Conservation (phyloP, 2,888 invertebrate genomes). For the Chymomyza amoena region DNA sequence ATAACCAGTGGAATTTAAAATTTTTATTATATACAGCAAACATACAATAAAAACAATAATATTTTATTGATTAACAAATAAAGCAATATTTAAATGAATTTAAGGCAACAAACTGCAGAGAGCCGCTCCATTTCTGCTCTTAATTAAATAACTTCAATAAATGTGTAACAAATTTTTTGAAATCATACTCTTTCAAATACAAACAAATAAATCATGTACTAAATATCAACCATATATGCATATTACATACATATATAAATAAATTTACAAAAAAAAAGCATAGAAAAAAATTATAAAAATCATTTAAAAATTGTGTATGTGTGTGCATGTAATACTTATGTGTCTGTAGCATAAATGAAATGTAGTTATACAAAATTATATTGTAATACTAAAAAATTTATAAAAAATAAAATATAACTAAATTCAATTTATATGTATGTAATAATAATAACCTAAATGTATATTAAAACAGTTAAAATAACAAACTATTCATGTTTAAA, state of each 20-base stretch:
- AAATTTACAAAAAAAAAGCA: slow-evolving; percentile 13
- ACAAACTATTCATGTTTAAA: not conserved
- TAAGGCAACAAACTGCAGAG: not conserved
- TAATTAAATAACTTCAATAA: not conserved
- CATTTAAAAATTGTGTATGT: slow-evolving; percentile 14
- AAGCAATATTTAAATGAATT: slow-evolving; percentile 4
- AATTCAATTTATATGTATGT: slow-evolving; percentile 26
- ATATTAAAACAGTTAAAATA: slow-evolving; percentile 48
- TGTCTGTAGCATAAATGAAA: slow-evolving; percentile 62
- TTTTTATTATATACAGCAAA: not conserved
- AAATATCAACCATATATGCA: not conserved
- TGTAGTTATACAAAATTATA: slow-evolving; percentile 44
- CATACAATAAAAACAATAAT: slow-evolving; percentile 30
- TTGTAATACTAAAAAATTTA: slow-evolving; percentile 34
- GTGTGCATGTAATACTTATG: slow-evolving; percentile 30
- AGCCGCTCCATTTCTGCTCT: not conserved
- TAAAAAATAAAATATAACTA: slow-evolving; percentile 27
- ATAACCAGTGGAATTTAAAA: not conserved
- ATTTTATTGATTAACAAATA: slow-evolving; percentile 37
- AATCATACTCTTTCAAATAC: slow-evolving; percentile 17
- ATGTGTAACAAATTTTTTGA: not conserved
- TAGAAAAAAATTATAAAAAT: slow-evolving; percentile 45
- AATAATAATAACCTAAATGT: slow-evolving; percentile 46
- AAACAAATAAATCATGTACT: slow-evolving; percentile 23
- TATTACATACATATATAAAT: slow-evolving; percentile 13